Percentiles rank a stretch among this genome's conserved stretches.
These are phyloP conservation scores for Xestia rhomboidea DNA, from an alignment of 2,888 invertebrate species.

Conservation along the genomic window DNA sequence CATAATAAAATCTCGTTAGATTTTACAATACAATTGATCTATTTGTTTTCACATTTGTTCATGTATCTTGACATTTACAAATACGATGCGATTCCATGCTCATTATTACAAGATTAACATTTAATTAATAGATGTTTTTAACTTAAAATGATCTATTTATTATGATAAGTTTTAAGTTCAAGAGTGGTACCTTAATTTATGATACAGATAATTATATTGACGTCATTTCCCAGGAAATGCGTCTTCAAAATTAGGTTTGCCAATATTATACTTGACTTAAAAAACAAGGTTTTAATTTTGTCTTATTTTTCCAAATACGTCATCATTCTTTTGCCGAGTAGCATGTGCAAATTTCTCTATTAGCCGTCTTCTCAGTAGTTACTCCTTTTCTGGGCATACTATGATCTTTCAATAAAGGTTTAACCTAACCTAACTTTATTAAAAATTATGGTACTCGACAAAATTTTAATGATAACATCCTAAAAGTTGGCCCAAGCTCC, in stretches of 20 bases:
- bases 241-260: conserved; percentile 20
- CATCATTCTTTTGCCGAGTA: background rate
- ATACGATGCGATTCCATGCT: background rate
- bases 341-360: background rate
- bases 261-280: background rate
- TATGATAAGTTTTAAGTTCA: conserved; percentile 13
- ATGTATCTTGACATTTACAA: conserved; percentile 32
- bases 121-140: conserved; percentile 12
- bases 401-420: background rate
- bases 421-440: background rate
- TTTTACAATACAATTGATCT: no score
- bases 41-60: conserved; percentile 7
- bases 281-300: background rate
- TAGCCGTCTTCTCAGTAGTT: background rate
- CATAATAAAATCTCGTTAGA: conserved; percentile 13
- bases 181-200: conserved; percentile 15
- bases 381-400: background rate
- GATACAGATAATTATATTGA: background rate
- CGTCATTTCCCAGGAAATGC: conserved; percentile 26
- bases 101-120: conserved; percentile 30
- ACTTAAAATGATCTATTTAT: conserved; percentile 23
- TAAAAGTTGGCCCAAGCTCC: conserved; percentile 38
- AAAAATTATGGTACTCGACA: background rate
- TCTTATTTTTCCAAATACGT: background rate
- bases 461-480: background rate